A percentile compares a stretch with the other conserved stretches of the same genome.
Evolutionary conservation across 2,888 invertebrate genomes (phyloP).

Genomic region (Choristoneura rosaceana): DNA sequence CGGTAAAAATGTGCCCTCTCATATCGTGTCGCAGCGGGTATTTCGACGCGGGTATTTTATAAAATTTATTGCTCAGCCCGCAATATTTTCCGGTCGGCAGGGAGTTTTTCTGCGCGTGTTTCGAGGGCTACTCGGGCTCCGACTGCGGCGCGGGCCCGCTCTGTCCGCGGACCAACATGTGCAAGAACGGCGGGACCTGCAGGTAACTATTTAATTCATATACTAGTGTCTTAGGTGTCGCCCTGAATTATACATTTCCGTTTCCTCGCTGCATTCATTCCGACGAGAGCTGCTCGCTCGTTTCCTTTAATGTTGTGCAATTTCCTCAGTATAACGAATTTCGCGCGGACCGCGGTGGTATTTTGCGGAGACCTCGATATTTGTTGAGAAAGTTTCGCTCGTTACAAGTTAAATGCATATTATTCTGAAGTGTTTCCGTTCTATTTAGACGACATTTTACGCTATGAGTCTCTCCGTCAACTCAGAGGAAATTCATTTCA

Average conservation of each 20-base stretch:
- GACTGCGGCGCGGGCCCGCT: constrained; percentile 93
- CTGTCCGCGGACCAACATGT: constrained; percentile 88
- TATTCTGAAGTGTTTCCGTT: constrained; percentile 54
- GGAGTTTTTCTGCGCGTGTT: constrained; percentile 92
- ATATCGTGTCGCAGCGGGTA: constrained; percentile 45
- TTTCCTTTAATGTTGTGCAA: constrained; percentile 58
- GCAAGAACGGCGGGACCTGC: constrained; percentile 94
- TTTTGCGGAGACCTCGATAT: constrained; percentile 54
- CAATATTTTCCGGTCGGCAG: constrained; percentile 73
- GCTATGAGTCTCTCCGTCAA: constrained; percentile 44
- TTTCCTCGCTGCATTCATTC: constrained; percentile 48
- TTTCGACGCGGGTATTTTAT: constrained; percentile 46
- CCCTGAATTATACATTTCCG: constrained; percentile 43
- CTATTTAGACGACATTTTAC: constrained; percentile 50
- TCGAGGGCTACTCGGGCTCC: constrained; percentile 91
- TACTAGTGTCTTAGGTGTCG: constrained; percentile 34
- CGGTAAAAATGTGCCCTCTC: constrained; percentile 48
- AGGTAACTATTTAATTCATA: constrained; percentile 85
- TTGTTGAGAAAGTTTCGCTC: constrained; percentile 60
- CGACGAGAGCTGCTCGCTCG: constrained; percentile 45
- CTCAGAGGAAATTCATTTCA: constrained; percentile 40
- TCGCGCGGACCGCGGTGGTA: constrained; percentile 55
- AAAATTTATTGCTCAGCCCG: constrained; percentile 49
- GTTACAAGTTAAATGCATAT: constrained; percentile 64
- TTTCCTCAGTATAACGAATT: constrained; percentile 67